Conservation (phyloP, 2,888 invertebrate species). For the Dasysyrphus albostriatus region DNA sequence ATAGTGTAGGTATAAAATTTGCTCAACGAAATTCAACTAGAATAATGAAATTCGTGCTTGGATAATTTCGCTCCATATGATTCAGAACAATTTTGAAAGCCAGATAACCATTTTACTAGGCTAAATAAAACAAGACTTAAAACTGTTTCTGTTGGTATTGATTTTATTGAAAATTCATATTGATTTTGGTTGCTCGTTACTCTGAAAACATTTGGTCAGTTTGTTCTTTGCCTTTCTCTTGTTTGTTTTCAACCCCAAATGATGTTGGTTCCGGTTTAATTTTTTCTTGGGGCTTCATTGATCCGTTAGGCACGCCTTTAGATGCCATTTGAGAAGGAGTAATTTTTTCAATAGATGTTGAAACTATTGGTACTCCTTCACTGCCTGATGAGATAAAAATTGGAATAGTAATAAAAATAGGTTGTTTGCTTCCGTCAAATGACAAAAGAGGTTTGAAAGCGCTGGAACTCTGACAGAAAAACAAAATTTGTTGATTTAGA, state of each 20-base stretch:
- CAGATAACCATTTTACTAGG: too few relatives aligned
- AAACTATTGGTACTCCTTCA: slow-evolving; percentile 7
- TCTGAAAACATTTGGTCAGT: not conserved
- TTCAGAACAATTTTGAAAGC: too few relatives aligned
- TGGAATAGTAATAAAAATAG: slow-evolving; percentile 66
- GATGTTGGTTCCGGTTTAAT: not conserved
- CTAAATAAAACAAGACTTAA: too few relatives aligned
- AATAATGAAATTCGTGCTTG: too few relatives aligned
- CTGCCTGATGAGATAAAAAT: slow-evolving; percentile 38
- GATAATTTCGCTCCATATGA: too few relatives aligned
- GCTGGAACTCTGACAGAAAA: slow-evolving; percentile 18
- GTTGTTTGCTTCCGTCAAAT: slow-evolving; percentile 57
- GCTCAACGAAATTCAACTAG: too few relatives aligned
- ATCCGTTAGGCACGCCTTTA: not conserved
- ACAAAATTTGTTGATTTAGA: not conserved
- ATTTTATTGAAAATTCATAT: not conserved
- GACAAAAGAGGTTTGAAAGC: slow-evolving; percentile 11
- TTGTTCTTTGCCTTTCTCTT: not conserved
- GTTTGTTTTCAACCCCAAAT: not conserved
- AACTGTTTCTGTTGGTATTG: too few relatives aligned
- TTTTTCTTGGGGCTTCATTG: not conserved
- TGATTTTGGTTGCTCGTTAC: not conserved
- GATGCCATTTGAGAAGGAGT: not conserved
- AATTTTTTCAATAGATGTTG: slow-evolving; percentile 16
- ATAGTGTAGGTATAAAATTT: too few relatives aligned